These are phyloP conservation scores for Drosophila kohkoa DNA, from an alignment of 1,140 invertebrate genomes.

Conservation along the genomic window DNA sequence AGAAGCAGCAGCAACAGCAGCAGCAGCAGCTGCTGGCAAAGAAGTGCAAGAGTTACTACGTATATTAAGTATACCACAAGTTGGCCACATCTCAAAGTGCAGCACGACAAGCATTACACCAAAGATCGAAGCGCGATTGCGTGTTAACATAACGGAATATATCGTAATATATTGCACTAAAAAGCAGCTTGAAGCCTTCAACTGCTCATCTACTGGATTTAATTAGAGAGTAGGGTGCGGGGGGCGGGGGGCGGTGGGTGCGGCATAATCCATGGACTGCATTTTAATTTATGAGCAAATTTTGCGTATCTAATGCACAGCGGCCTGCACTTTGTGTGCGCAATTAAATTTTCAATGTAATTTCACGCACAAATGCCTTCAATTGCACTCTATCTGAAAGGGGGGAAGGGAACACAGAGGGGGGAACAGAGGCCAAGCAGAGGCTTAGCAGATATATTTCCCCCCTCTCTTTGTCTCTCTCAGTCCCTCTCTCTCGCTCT, in stretches of 20 bases:
- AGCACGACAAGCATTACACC: neutral
- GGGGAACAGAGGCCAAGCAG: neutral
- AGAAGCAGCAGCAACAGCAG: neutral
- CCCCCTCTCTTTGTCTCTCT: neutral
- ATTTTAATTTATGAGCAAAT: constrained; percentile 74
- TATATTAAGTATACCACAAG: constrained; percentile 37
- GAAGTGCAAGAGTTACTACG: neutral
- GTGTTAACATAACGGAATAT: constrained; percentile 14
- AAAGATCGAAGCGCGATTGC: constrained; percentile 28
- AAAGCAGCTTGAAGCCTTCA: too few species aligned
- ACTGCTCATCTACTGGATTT: neutral
- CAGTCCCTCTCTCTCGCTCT: neutral
- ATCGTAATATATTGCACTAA: too few species aligned
- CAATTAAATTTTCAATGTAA: constrained; percentile 82
- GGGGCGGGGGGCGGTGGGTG: too few species aligned
- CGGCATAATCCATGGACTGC: constrained; percentile 28
- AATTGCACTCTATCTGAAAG: constrained; percentile 43
- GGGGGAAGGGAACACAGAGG: neutral
- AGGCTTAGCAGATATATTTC: neutral
- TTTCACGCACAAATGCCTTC: constrained; percentile 76
- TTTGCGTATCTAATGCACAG: constrained; percentile 69
- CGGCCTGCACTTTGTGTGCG: constrained; percentile 63
- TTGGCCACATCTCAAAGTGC: constrained; percentile 30
- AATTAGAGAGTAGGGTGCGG: neutral
- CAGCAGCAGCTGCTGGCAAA: neutral